Evolutionary conservation across 2,888 invertebrate species (phyloP).

Genomic region (Melitaea athalia): DNA sequence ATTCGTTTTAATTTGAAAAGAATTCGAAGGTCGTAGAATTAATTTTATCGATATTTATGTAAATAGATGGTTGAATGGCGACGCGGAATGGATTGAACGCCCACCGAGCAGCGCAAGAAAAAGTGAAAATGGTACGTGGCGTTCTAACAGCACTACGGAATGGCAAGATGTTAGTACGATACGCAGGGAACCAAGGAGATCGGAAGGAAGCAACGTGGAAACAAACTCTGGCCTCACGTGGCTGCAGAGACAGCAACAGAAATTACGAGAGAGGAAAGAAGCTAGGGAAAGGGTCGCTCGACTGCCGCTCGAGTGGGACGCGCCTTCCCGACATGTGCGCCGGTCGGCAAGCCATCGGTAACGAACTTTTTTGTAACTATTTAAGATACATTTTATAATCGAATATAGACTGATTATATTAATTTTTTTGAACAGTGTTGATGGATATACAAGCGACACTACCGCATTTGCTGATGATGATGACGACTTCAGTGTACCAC

Average conservation of each 20-base stretch:
- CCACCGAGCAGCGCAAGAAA: constrained; percentile 61
- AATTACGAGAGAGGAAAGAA: constrained; percentile 89
- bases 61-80: constrained; percentile 73
- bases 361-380: constrained; percentile 19
- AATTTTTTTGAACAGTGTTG: constrained; percentile 73
- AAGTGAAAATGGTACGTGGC: constrained; percentile 71
- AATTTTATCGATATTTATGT: constrained; percentile 36
- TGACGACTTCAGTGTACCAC: constrained; percentile 86
- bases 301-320: constrained; percentile 85
- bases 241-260: constrained; percentile 92
- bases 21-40: neutral
- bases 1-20: neutral
- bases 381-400: neutral
- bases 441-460: constrained; percentile 90
- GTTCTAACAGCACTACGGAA: constrained; percentile 68
- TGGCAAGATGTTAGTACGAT: constrained; percentile 62
- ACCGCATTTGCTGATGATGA: constrained; percentile 90
- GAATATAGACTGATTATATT: neutral
- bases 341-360: constrained; percentile 79
- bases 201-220: constrained; percentile 62
- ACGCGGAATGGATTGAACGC: constrained; percentile 70
- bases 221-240: constrained; percentile 85
- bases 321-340: constrained; percentile 73
- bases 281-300: constrained; percentile 88
- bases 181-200: constrained; percentile 68